Conservation (phyloP, 2,113 vertebrate genomes). For the Cacatua alba region DNA sequence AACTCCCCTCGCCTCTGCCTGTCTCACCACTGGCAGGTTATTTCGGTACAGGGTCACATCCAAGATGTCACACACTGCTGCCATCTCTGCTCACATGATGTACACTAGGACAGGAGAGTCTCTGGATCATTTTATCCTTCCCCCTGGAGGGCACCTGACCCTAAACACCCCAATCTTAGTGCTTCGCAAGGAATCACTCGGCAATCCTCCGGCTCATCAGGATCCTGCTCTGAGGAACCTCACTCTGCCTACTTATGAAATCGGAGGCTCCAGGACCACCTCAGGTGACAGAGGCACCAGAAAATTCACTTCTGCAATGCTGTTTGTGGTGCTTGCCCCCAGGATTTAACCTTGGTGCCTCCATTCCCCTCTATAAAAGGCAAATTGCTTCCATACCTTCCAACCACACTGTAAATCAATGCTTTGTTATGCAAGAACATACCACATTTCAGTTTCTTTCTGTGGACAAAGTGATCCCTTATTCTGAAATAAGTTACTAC, state of each 20-base stretch:
- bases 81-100: background rate
- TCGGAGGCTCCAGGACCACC: background rate
- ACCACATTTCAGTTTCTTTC: background rate
- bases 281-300: background rate
- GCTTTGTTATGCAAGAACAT: background rate
- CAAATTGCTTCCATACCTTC: background rate
- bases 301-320: background rate
- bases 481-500: background rate
- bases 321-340: background rate
- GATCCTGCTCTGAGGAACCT: background rate
- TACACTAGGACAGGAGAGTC: background rate
- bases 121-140: background rate
- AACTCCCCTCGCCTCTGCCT: background rate
- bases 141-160: background rate
- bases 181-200: background rate
- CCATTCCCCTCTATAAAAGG: background rate
- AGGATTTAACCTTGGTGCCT: background rate
- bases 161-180: background rate
- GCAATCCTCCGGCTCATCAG: accelerated
- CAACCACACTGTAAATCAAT: accelerated
- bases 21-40: background rate
- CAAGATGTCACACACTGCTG: background rate
- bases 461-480: background rate
- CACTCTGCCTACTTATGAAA: background rate
- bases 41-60: background rate